Evolutionary conservation across 2,888 invertebrate species (phyloP).

Genomic region (Lasioglossum marginatum): DNA sequence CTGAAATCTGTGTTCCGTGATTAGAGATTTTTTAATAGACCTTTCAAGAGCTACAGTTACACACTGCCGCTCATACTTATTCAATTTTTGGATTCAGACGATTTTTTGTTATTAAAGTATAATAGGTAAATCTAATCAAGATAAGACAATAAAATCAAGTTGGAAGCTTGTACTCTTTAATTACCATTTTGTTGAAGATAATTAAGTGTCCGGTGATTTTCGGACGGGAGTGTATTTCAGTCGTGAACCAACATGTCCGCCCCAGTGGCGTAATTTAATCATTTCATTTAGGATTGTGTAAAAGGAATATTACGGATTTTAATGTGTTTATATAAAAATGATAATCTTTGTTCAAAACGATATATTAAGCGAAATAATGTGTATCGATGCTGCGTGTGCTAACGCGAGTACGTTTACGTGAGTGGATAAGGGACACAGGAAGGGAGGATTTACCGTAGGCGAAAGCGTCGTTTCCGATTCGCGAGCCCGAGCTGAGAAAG

Average conservation of each 20-base stretch:
- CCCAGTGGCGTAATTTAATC: not conserved
- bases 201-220: no score
- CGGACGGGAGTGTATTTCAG: not conserved
- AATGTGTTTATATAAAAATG: not conserved
- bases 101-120: no score
- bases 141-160: no score
- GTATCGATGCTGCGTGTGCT: not conserved
- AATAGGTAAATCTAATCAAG: no score
- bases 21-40: not conserved
- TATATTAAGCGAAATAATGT: not conserved
- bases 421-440: not conserved
- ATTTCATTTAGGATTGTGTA: not conserved
- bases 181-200: no score
- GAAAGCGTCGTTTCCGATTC: constrained; percentile 7
- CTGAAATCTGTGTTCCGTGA: not conserved
- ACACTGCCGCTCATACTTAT: no score
- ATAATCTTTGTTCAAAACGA: not conserved
- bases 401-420: not conserved
- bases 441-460: not conserved
- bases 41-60: not conserved
- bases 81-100: no score
- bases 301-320: not conserved
- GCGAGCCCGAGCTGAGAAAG: constrained; percentile 11
- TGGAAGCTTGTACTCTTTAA: no score
- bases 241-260: not conserved